Evolutionary conservation across 2,888 invertebrate species (phyloP).

Genomic region (Vesta saturnalis): DNA sequence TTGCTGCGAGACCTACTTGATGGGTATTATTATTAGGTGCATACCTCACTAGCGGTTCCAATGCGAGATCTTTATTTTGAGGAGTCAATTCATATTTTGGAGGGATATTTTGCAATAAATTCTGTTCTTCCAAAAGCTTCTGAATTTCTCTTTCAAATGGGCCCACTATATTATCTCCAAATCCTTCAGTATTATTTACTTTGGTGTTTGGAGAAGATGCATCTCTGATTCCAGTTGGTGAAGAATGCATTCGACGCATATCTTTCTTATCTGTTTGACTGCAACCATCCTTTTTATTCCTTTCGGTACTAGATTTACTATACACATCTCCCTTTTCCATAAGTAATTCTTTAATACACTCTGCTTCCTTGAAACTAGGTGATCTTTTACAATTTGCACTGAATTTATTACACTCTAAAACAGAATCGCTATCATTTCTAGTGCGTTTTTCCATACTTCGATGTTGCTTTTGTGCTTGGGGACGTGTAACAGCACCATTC

Average conservation of each 20-base stretch:
- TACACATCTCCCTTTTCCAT: slow-evolving; percentile 63
- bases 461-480: slow-evolving; percentile 50
- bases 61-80: slow-evolving; percentile 69
- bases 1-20: slow-evolving; percentile 81
- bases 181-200: slow-evolving; percentile 66
- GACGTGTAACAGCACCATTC: slow-evolving; percentile 47
- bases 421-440: slow-evolving; percentile 58
- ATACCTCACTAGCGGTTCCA: slow-evolving; percentile 59
- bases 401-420: slow-evolving; percentile 60
- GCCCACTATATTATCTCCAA: slow-evolving; percentile 64
- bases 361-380: slow-evolving; percentile 62
- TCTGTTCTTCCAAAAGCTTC: slow-evolving; percentile 79
- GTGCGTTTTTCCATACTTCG: slow-evolving; percentile 57
- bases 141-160: slow-evolving; percentile 85
- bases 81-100: slow-evolving; percentile 70
- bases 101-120: slow-evolving; percentile 70
- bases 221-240: slow-evolving; percentile 65
- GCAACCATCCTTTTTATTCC: slow-evolving; percentile 70
- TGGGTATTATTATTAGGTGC: slow-evolving; percentile 69
- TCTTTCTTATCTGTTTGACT: slow-evolving; percentile 76
- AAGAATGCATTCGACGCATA: slow-evolving; percentile 64
- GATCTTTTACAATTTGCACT: slow-evolving; percentile 59
- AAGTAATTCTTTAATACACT: slow-evolving; percentile 58
- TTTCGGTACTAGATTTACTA: slow-evolving; percentile 66
- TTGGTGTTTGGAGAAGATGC: slow-evolving; percentile 62